These are phyloP conservation scores for Cichlasoma orientale DNA, from an alignment of 2,797 vertebrate genomes.

Conservation along the genomic window DNA sequence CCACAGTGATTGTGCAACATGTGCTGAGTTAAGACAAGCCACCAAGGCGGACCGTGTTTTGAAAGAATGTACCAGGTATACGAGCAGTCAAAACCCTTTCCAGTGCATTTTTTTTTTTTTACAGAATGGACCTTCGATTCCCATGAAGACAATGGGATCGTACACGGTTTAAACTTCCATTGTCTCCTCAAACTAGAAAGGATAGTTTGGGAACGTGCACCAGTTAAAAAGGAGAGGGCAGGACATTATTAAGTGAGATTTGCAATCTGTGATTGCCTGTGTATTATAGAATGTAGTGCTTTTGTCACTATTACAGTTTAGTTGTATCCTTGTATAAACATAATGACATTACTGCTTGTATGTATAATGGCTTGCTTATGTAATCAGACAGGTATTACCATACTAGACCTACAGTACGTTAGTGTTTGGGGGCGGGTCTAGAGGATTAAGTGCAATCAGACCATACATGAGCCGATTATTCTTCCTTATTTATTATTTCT, in stretches of 20 bases:
- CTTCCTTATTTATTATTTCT: conserved; percentile 86
- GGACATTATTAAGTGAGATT: conserved; percentile 78
- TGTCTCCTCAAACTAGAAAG: conserved; percentile 25
- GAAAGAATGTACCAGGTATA: conserved; percentile 44
- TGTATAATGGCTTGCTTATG: conserved; percentile 69
- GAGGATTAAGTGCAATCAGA: conserved; percentile 92
- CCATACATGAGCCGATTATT: conserved; percentile 84
- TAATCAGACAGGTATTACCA: conserved; percentile 77
- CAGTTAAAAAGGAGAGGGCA: conserved; percentile 34
- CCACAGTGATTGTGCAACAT: neutral
- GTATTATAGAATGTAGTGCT: conserved; percentile 86
- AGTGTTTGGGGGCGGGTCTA: conserved; percentile 80
- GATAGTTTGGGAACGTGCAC: conserved; percentile 47
- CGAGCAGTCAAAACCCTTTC: neutral
- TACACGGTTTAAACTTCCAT: conserved; percentile 8
- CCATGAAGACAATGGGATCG: neutral
- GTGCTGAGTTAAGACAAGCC: neutral
- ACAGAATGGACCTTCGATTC: conserved; percentile 5
- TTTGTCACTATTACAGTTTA: conserved; percentile 85
- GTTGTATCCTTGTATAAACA: conserved; percentile 79
- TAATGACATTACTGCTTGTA: conserved; percentile 70
- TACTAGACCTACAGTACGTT: conserved; percentile 75
- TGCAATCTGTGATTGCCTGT: conserved; percentile 99
- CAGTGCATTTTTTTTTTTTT: neutral
- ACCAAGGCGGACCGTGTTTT: neutral